Base-by-base conservation (phyloP, 2,888 invertebrate species). In the Drosophila putrida region DNA sequence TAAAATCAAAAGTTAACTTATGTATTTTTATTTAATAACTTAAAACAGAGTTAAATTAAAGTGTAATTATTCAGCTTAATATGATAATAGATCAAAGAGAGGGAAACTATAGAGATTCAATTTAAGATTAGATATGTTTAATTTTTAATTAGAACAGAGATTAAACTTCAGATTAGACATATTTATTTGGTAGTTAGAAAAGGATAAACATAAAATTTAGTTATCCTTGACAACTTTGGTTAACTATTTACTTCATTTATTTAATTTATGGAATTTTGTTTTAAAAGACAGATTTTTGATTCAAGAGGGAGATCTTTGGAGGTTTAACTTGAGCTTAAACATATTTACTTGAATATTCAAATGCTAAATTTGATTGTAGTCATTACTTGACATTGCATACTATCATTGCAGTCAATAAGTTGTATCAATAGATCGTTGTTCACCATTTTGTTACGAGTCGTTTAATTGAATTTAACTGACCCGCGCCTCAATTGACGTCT, bases 381-480 rank as follows among this genome's bases (percentile, higher is more conserved):
- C n/a, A n/a, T n/a, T n/a, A n/a, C n/a, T n/a, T n/a, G 28, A 28
- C 4, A 28, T 4, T 1, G 8, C n/a, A 8, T 8, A n/a, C 13
- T 11, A 28, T 28, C 5, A 6, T 13, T 4, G 4, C 35, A 35
- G 49, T 25, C 43, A 25, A 54, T 54, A 43, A 35, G 15, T n/a
- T 11, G 2, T 44, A 38, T 58, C 27, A 57, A 47, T 70, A 38
- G 10, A 33, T 51, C 2, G 8, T 20, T 55, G 54, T 55, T 55
- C 78, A 63, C 64, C 77, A 77, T 78, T 71, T 75, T 75, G 46
- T 55, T 4, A 11, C 4, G 8, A 39, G n/a, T 54, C n/a, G 74
- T 74, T 78, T 80, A 78, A 87, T 83, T 83, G 84, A 83, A 83
- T 87, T 83, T 82, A 78, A 69, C 28, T 64, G 68, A 38, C 64